phyloP scores from a whole-genome alignment of 1,140 invertebrate genomes.

The Oscheius sp. region DNA sequence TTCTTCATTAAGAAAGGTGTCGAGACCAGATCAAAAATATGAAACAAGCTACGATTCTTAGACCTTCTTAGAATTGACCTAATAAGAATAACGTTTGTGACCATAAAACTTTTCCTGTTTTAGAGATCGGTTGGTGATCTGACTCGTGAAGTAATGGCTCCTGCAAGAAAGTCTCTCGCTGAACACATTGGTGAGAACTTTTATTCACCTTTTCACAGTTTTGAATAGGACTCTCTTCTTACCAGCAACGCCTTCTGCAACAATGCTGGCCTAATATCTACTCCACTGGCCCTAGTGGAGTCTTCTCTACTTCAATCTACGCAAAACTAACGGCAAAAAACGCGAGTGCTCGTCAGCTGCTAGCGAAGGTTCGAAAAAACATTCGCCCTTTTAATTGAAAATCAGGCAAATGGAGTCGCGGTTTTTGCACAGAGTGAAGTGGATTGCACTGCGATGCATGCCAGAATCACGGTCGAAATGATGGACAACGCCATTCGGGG shows the following conservation, averaged over 20 bases:
- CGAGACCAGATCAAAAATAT: not conserved
- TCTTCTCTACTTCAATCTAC: slow-evolving; percentile 45
- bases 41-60: not conserved
- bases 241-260: slow-evolving; percentile 49
- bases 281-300: slow-evolving; percentile 45
- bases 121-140: slow-evolving; percentile 23
- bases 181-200: slow-evolving; percentile 11
- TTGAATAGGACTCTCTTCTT: slow-evolving; percentile 43
- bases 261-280: slow-evolving; percentile 56
- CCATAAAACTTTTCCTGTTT: not conserved
- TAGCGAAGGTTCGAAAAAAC: slow-evolving; percentile 41
- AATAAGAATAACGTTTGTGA: not conserved
- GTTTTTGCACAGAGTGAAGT: slow-evolving; percentile 46
- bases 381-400: not conserved
- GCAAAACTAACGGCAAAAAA: slow-evolving; percentile 36
- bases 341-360: slow-evolving; percentile 45
- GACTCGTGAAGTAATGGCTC: not conserved
- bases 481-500: slow-evolving; percentile 46
- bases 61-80: too few species aligned
- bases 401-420: slow-evolving; percentile 48
- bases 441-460: slow-evolving; percentile 48
- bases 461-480: slow-evolving; percentile 48
- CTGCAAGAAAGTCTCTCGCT: slow-evolving; percentile 14
- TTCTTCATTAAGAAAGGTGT: not conserved
- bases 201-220: slow-evolving; percentile 12